Base-by-base conservation (phyloP, 2,888 invertebrate genomes). In the Troilus luridus region DNA sequence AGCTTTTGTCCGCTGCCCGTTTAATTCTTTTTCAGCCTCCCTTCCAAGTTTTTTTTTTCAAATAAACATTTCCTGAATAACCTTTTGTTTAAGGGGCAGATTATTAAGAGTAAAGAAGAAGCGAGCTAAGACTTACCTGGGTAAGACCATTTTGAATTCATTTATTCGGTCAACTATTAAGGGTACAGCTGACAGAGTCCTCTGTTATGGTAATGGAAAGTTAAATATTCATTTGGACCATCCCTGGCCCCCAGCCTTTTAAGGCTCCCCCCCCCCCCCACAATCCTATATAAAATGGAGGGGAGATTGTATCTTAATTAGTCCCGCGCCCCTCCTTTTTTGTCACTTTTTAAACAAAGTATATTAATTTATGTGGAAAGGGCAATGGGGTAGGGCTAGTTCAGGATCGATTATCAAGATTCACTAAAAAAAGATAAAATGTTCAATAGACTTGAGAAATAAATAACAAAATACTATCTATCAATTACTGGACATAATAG, bases 121-220 rank as follows among this genome's bases (percentile, higher is more conserved):
- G 72, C 27, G 72, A 41, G 72, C 41, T 77, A 77, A 77, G 72
- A 77, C 72, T 77, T 77, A 77, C 72, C 72, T 77, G 72, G 9
- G 56, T 54, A 85, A 85, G 54, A 85, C 56, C 85, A 85, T 85
- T 85, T 85, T 85, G 85, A 85, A 85, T 85, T 85, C 54, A 85
- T 85, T 85, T 85, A 85, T 85, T 85, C 85, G 85, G 56, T 85
- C 85, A 85, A 85, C 85, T 85, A 85, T 85, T 85, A 85, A 85
- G n/a, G 56, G 85, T 85, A 56, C 56, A 85, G 85, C 56, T 85
- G 56, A 85, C 85, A 85, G 85, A 56, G 85, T n/a, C 85, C 56
- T 85, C 56, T 85, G 85, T 85, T 85, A 85, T 85, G 85, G 56
- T 85, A 85, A 85, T 85, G 85, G 85, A 85, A 85, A 85, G 85